A percentile compares a stretch with the other conserved stretches of the same genome.
These are phyloP conservation scores for Athrips mouffetella DNA, from an alignment of 2,888 invertebrate species.

Conservation along the genomic window DNA sequence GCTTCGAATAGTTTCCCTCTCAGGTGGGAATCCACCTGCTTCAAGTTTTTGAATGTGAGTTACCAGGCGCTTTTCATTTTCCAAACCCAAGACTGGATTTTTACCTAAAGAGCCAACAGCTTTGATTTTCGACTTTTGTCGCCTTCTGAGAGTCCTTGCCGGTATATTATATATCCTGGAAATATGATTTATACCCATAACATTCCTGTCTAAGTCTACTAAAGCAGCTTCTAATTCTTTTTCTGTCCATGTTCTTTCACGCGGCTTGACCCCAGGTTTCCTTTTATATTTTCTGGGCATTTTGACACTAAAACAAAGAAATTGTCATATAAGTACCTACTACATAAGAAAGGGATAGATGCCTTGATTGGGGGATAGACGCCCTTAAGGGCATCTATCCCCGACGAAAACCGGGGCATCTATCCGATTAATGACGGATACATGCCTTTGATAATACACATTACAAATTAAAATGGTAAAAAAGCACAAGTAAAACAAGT, in stretches of 20 bases:
- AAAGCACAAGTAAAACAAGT: background rate
- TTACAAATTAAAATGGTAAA: background rate
- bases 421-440: background rate
- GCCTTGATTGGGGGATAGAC: background rate
- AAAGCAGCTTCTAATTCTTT: background rate
- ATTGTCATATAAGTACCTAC: background rate
- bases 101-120: slow-evolving; percentile 27
- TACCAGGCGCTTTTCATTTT: slow-evolving; percentile 28
- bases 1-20: slow-evolving; percentile 26
- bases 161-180: background rate
- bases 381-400: background rate
- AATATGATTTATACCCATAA: background rate
- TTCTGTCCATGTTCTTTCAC: background rate
- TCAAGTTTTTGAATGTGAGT: slow-evolving; percentile 26
- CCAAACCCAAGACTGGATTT: slow-evolving; percentile 27
- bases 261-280: background rate
- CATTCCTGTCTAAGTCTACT: background rate
- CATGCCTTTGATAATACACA: background rate
- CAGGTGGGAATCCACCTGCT: slow-evolving; percentile 28
- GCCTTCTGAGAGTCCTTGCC: background rate
- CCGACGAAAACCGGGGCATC: background rate
- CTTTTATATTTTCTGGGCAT: background rate
- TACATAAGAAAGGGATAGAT: background rate
- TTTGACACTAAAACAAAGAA: background rate
- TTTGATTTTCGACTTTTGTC: background rate